Base-by-base conservation (phyloP, 1,140 invertebrate species). In the Neodiprion pinetum region DNA sequence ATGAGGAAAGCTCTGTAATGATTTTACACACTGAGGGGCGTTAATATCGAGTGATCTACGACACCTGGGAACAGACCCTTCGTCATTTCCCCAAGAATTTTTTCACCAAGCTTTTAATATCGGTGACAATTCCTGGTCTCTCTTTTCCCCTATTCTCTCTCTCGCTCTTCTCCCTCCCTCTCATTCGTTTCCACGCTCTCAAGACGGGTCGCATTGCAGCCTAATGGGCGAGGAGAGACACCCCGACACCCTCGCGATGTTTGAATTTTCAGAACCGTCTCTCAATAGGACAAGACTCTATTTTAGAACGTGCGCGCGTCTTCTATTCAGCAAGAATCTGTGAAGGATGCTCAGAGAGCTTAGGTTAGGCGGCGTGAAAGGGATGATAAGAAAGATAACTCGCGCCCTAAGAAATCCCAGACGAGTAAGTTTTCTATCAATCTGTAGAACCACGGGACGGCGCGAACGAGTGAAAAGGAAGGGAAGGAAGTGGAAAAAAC, bases 1-100 rank as follows among this genome's bases (percentile, higher is more conserved):
- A 61, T 12, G 53, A 17, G 53, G 4, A 61, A 9, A 61, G 53
- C 11, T 12, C 53, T 14, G n/a, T 17, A 61, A 61, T 17, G 53
- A 17, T 61, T 61, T 61, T 17, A 61, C n/a, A 61, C n/a, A 14
- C 53, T 14, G 5, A 14, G 53, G 53, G 11, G n/a, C 53, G 53
- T 61, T 61, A 61, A 61, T 61, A 61, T 61, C 53, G n/a, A 61
- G 53, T 61, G 53, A 61, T 61, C 53, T 61, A 61, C n/a, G 53
- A 17, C 53, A 61, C 11, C n/a, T 61, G 11, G 11, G 53, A 61
- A 17, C 53, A 5, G 53, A 9, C n/a, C 8, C 53, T 61, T 61
- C 53, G 11, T 61, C 53, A 7, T 61, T 17, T 61, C n/a, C 11
- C 11, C 11, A 9, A 61, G 53, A 61, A 61, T 61, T 61, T 61